Evolutionary conservation across 1,140 invertebrate genomes (phyloP), one percentile per base, ranked within the genome.

Genomic region (Diprion similis): DNA sequence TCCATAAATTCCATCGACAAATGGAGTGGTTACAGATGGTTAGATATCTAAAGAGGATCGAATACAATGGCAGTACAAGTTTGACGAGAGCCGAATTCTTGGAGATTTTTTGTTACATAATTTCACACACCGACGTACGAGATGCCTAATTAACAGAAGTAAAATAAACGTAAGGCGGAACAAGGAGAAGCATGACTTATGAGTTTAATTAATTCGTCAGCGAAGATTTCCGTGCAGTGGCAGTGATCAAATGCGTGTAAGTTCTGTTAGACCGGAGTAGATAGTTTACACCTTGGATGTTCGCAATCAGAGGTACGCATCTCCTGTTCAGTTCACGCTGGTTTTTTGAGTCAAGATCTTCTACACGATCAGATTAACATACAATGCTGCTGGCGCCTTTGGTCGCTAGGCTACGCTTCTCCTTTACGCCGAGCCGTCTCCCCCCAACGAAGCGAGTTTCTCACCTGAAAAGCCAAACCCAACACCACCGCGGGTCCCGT

Each of bases 301-400:
- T 68, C 66, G 66, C 66, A 68, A 68, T 68, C 66, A 18, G 11
- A 68, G 8, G 19, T 68, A 45, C 45, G 48, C 68, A 64, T 59
- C 51, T 59, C 11, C n/a, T 68, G 17, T 64, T 7, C 66, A 19
- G 45, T 37, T 48, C 46, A 19, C 3, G 67, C 11, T 4, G 9
- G 66, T 68, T 69, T 68, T 18, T 69, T 59, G 66, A 64, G 64
- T 19, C 69, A 48, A 64, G 46, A 64, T 69, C 69, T 67, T 48
- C 71, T 48, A 7, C 15, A 37, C 72, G 45, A 68, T 51, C 65
- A 18, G 9, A 73, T 73, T 73, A 73, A 24, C 72, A 73, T 73
- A 73, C 72, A 73, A 73, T 73, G 19, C 66, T 51, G n/a, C 64
- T 72, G 72, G 72, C 72, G 72, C 72, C 72, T 73, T 19, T 18